Evolutionary conservation across 2,797 vertebrate species (phyloP).

Genomic region (Notoglanidium macrostoma): DNA sequence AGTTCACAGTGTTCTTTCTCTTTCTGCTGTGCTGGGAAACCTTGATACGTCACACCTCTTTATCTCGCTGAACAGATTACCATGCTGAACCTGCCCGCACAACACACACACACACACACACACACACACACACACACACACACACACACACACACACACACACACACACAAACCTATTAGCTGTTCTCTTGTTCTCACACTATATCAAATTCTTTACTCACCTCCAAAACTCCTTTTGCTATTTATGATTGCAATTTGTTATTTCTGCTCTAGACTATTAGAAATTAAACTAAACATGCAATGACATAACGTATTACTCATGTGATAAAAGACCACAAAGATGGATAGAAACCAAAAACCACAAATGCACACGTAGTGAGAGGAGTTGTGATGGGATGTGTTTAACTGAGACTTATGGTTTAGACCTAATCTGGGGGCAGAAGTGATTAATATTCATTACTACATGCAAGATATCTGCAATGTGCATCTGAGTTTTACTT

Average conservation of each 20-base stretch:
- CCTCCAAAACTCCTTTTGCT: conserved; percentile 7
- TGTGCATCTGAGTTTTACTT: not conserved
- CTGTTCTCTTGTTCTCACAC: conserved; percentile 9
- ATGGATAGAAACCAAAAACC: conserved; percentile 12
- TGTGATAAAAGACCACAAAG: not conserved
- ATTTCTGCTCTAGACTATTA: not conserved
- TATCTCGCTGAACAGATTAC: conserved; percentile 54
- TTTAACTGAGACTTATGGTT: conserved; percentile 6
- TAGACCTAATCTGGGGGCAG: not conserved
- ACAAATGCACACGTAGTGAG: not conserved
- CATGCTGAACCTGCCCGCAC: not conserved
- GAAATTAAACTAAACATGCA: not conserved
- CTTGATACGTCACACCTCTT: conserved; percentile 40
- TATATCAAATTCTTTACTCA: not conserved
- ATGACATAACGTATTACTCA: not conserved
- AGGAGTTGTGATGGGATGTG: not conserved
- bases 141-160: conserved; percentile 21
- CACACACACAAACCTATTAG: not conserved
- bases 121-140: conserved; percentile 17
- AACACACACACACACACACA: conserved; percentile 8
- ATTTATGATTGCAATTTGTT: conserved; percentile 7
- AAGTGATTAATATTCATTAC: not conserved
- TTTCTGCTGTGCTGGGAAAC: conserved; percentile 56
- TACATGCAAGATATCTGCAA: not conserved
- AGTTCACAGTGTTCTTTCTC: conserved; percentile 50